phyloP scores from a whole-genome alignment of 2,797 vertebrate species.

The Danio tinwini region DNA sequence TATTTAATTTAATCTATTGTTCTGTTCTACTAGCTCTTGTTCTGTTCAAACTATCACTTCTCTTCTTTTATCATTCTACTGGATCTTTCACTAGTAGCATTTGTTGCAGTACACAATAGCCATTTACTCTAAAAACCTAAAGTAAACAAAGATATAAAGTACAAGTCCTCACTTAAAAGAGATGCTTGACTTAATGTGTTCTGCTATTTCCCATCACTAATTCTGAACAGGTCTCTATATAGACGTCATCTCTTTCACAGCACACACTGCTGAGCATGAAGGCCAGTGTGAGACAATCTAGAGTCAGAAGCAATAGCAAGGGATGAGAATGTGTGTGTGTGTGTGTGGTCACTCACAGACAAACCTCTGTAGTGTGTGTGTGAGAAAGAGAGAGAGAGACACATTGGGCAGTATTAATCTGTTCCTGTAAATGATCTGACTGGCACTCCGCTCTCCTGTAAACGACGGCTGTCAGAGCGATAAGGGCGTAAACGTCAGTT shows the following conservation, averaged over 20 bases:
- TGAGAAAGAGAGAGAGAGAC: slow-evolving; percentile 39
- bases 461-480: slow-evolving; percentile 68
- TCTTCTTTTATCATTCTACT: no score
- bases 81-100: not conserved
- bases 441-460: slow-evolving; percentile 65
- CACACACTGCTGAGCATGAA: slow-evolving; percentile 14
- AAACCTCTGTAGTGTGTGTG: slow-evolving; percentile 28
- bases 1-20: no score
- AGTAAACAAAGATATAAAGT: slow-evolving; percentile 22
- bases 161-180: slow-evolving; percentile 12
- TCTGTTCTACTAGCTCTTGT: no score
- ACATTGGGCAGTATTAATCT: slow-evolving; percentile 64
- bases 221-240: slow-evolving; percentile 23
- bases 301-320: slow-evolving; percentile 1
- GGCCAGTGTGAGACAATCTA: slow-evolving; percentile 28
- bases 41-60: no score
- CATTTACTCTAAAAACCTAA: slow-evolving; percentile 11
- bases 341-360: slow-evolving; percentile 13
- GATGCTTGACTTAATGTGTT: slow-evolving; percentile 34
- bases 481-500: slow-evolving; percentile 58
- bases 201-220: slow-evolving; percentile 31
- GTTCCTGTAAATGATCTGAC: slow-evolving; percentile 72
- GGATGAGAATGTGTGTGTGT: slow-evolving; percentile 36
- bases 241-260: slow-evolving; percentile 23
- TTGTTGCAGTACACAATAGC: not conserved